These are phyloP conservation scores for Oscheius sp. DNA, from an alignment of 2,888 invertebrate genomes.

Conservation along the genomic window DNA sequence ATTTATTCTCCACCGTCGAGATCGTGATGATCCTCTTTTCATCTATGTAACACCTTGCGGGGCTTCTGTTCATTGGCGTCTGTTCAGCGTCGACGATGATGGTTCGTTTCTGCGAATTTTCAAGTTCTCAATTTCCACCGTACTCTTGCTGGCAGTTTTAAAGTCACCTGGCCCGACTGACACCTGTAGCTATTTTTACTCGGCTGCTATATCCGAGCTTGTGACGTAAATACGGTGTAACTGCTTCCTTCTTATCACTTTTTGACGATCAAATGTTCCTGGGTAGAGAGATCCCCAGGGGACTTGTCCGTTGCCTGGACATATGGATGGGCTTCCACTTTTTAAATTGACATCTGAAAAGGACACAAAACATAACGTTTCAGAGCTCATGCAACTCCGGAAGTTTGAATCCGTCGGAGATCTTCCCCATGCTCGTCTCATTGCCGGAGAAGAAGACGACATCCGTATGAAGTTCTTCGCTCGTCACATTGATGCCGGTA, in stretches of 20 bases:
- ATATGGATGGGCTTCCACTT: constrained; percentile 14
- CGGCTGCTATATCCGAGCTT: background rate
- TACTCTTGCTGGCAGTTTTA: background rate
- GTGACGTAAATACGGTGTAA: constrained; percentile 1
- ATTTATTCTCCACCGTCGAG: constrained; percentile 19
- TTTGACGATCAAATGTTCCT: constrained; percentile 14
- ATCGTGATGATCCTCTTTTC: constrained; percentile 34
- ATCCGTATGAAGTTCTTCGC: constrained; percentile 59
- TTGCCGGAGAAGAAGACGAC: constrained; percentile 60
- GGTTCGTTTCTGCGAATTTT: constrained; percentile 33
- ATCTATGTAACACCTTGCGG: constrained; percentile 60
- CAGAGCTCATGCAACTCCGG: background rate
- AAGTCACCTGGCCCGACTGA: background rate
- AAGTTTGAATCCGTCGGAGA: constrained; percentile 6
- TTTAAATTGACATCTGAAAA: background rate
- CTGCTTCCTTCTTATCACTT: constrained; percentile 12
- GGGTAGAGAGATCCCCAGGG: constrained; percentile 16
- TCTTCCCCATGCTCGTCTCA: constrained; percentile 19
- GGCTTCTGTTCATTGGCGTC: constrained; percentile 57
- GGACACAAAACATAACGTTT: background rate
- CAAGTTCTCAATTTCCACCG: background rate
- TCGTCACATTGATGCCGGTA: constrained; percentile 33
- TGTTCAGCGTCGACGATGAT: constrained; percentile 35
- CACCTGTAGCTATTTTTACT: constrained; percentile 17
- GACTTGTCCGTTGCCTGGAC: background rate